phyloP scores from a whole-genome alignment of 2,797 vertebrate species.

The Taenioides sp. region DNA sequence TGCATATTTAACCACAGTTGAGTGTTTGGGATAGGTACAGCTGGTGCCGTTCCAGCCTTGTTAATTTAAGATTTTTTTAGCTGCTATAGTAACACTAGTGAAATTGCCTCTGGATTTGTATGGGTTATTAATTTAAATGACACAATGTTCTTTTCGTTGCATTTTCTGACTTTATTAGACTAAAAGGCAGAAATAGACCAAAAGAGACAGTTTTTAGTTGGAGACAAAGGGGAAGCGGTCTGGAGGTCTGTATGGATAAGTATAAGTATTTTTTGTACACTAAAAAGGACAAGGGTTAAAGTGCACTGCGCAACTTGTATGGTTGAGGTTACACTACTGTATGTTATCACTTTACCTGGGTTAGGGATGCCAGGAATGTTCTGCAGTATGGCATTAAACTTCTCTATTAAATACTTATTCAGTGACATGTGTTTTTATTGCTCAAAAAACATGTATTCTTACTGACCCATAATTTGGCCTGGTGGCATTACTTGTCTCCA shows the following conservation, averaged over 20 bases:
- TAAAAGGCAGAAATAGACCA: not conserved
- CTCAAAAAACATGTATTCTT: no score
- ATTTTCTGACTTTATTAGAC: not conserved
- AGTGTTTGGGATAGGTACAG: not conserved
- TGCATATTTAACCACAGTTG: not conserved
- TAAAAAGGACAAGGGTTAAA: no score
- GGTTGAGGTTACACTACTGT: no score
- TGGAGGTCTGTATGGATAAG: not conserved
- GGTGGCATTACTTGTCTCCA: no score
- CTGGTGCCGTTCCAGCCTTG: not conserved
- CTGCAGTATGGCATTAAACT: no score
- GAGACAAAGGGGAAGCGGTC: not conserved
- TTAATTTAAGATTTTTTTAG: not conserved
- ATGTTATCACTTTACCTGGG: no score
- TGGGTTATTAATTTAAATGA: conserved; percentile 3
- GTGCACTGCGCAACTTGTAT: no score
- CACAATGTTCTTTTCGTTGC: not conserved
- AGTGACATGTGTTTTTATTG: no score
- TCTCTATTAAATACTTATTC: no score
- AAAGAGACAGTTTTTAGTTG: not conserved
- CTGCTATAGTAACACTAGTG: conserved; percentile 3
- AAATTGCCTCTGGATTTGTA: conserved; percentile 5
- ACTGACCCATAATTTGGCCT: no score
- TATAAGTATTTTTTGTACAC: not conserved
- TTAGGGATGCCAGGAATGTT: no score